phyloP scores from a whole-genome alignment of 2,888 invertebrate species.

The Apodemia duryi region DNA sequence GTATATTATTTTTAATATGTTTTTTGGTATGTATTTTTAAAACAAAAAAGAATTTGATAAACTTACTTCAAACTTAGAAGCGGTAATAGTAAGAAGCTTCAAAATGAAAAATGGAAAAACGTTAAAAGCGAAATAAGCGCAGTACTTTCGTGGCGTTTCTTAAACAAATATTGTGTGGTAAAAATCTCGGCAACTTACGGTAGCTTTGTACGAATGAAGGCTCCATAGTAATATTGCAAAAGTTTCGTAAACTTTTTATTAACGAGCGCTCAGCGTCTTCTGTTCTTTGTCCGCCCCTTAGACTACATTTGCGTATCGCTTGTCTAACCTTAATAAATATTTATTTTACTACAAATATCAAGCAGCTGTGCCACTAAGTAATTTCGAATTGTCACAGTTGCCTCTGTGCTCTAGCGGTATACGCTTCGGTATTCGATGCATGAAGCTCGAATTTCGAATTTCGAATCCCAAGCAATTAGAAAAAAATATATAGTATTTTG shows the following conservation, averaged over 20 bases:
- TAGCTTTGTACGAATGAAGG: conserved; percentile 43
- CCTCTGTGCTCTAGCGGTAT: too few relatives aligned
- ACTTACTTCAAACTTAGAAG: conserved; percentile 14
- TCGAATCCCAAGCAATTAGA: too few relatives aligned
- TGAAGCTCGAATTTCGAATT: too few relatives aligned
- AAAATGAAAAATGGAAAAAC: conserved; percentile 14
- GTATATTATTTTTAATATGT: too few relatives aligned
- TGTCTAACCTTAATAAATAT: conserved; percentile 1
- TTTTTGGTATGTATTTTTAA: background rate
- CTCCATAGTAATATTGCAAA: conserved; percentile 65
- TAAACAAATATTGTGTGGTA: conserved; percentile 26
- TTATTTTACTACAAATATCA: background rate
- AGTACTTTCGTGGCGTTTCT: conserved; percentile 19
- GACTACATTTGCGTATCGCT: conserved; percentile 33
- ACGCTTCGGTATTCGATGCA: too few relatives aligned
- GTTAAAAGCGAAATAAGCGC: conserved; percentile 17
- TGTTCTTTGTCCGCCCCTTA: conserved; percentile 51
- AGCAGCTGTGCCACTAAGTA: too few relatives aligned
- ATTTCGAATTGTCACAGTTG: too few relatives aligned
- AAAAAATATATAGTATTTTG: too few relatives aligned
- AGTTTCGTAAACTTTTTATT: conserved; percentile 67
- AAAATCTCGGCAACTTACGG: conserved; percentile 22
- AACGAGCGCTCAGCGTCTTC: conserved; percentile 47
- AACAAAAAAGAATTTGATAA: conserved; percentile 10
- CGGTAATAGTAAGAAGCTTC: conserved; percentile 15